These are phyloP conservation scores for Eupithecia vulgata DNA, from an alignment of 2,888 invertebrate species.

Conservation along the genomic window DNA sequence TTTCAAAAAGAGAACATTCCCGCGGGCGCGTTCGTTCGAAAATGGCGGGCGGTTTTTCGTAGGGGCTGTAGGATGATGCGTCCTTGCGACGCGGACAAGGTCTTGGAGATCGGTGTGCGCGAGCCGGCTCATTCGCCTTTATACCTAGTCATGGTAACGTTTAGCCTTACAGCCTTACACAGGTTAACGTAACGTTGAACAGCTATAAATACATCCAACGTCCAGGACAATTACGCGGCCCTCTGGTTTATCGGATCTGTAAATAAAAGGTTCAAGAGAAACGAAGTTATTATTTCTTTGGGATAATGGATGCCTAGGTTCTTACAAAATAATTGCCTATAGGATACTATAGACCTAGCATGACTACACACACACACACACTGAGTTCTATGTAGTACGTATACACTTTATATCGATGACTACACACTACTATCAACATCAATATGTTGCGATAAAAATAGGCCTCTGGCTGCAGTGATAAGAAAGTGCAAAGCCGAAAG, in stretches of 20 bases:
- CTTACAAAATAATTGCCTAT: neutral
- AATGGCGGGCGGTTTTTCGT: constrained; percentile 74
- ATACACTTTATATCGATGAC: no score
- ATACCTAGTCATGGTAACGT: constrained; percentile 69
- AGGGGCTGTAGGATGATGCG: constrained; percentile 69
- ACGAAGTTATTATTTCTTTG: neutral
- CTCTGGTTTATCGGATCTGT: constrained; percentile 39
- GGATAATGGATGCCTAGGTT: neutral
- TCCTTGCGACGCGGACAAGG: constrained; percentile 81
- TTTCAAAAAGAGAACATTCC: constrained; percentile 64
- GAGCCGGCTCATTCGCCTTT: constrained; percentile 72
- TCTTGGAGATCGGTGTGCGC: constrained; percentile 73
- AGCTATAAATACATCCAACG: constrained; percentile 47
- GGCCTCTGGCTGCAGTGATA: no score
- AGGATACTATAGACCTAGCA: no score
- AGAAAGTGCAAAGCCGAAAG: no score
- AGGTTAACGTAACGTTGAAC: constrained; percentile 44
- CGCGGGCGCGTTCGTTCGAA: constrained; percentile 69
- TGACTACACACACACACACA: neutral
- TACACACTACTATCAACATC: no score
- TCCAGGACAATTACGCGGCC: constrained; percentile 42
- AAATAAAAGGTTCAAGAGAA: constrained; percentile 12
- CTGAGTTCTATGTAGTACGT: no score
- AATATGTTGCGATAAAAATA: no score
- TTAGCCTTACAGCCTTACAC: constrained; percentile 51